Conservation (phyloP, 2,888 invertebrate species). For the Lymantria dispar region DNA sequence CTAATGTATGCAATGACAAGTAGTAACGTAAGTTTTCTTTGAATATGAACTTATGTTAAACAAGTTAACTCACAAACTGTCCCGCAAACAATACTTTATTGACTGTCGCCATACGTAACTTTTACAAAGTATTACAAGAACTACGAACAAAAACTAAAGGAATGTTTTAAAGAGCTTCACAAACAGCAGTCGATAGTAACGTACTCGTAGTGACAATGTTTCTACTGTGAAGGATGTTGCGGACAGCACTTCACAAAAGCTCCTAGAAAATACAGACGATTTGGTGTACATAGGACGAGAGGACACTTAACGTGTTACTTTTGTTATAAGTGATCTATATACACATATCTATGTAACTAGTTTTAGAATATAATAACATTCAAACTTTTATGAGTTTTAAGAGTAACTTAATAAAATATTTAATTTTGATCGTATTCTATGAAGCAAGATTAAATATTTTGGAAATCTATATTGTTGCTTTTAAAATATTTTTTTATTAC, state of each 20-base stretch:
- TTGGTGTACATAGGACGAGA: slow-evolving; percentile 11
- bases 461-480: too few relatives aligned
- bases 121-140: slow-evolving; percentile 35
- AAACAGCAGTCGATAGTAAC: slow-evolving; percentile 36
- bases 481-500: too few relatives aligned
- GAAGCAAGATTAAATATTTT: too few relatives aligned
- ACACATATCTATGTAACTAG: too few relatives aligned
- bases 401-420: too few relatives aligned
- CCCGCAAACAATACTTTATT: slow-evolving; percentile 45
- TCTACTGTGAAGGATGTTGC: slow-evolving; percentile 19
- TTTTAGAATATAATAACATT: too few relatives aligned
- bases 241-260: slow-evolving; percentile 17
- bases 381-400: too few relatives aligned
- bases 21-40: slow-evolving; percentile 15
- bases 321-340: background rate
- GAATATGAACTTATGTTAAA: slow-evolving; percentile 32
- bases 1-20: too few relatives aligned
- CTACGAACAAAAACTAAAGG: slow-evolving; percentile 30
- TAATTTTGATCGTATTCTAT: too few relatives aligned
- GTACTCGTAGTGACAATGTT: slow-evolving; percentile 22
- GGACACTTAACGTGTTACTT: slow-evolving; percentile 8
- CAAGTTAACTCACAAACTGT: slow-evolving; percentile 38
- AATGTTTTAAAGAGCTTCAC: slow-evolving; percentile 40
- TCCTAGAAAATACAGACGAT: slow-evolving; percentile 15
- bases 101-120: slow-evolving; percentile 42